Evolutionary conservation across 2,797 vertebrate genomes (phyloP), one percentile per base, ranked within the genome.

Genomic region (Acrocephalus scirpaceus): DNA sequence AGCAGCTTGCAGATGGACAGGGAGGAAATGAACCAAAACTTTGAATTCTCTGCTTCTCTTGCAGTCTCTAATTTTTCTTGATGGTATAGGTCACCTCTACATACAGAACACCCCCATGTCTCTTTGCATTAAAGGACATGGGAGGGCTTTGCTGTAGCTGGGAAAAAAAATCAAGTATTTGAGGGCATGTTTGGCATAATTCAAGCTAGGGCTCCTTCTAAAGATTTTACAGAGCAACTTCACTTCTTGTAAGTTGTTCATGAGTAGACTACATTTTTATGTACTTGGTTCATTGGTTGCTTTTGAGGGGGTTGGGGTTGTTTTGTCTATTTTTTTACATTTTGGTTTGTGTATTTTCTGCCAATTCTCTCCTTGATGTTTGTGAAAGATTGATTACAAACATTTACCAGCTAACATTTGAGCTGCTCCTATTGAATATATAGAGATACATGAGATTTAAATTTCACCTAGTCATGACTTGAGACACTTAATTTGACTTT

Each of bases 301-400:
- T 62, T 45, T 30, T 27, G 3, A 38, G 4, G 3, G 5, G 5
- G 0, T 11, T 70, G 10, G 14, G 4, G 4, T 48, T 62, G 34
- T 62, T 77, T 77, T 17, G 7, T 23, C 51, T 19, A 0, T 1
- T 14, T 30, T 36, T n/a, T 81, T 58, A 13, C 5, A 36, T 66
- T 86, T 81, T 92, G 16, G 23, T 57, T 73, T 45, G 23, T 1
- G 0, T 70, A 48, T 70, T 86, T 94, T 80, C 64, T 71, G 53
- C 10, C 23, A 67, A 5, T 77, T 86, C 32, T 88, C 26, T 88
- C 27, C 48, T 62, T 66, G n/a, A 74, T 82, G 10, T 62, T 76
- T 89, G 38, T 76, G 64, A 56, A 89, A 73, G 64, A 66, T 5
- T 38, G 20, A 54, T 45, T 57, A 30, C 29, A 67, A 76, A 30